These are phyloP conservation scores for Ommatoiulus sabulosus DNA, from an alignment of 2,888 invertebrate species.

Conservation along the genomic window DNA sequence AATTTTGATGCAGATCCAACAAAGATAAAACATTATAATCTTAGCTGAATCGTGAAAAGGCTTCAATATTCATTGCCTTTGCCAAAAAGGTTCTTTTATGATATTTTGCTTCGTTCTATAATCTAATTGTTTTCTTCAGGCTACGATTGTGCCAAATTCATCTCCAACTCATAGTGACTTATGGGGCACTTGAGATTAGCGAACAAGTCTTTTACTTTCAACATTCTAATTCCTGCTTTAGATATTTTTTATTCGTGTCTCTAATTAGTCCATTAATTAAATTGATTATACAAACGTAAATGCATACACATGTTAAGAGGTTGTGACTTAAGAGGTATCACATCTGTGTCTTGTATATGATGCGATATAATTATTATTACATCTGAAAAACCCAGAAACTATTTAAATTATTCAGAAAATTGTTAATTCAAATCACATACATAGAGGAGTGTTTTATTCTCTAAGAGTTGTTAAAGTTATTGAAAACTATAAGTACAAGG, in stretches of 20 bases:
- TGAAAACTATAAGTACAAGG: no score
- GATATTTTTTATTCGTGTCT: neutral
- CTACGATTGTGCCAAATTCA: neutral
- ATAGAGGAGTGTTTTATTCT: no score
- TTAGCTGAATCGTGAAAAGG: neutral
- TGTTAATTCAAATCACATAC: no score
- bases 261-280: no score
- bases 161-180: neutral
- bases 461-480: no score
- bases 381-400: no score
- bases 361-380: no score
- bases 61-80: neutral
- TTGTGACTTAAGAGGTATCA: no score
- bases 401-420: no score
- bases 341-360: no score
- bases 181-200: neutral
- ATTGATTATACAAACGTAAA: no score
- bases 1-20: slow-evolving; percentile 20
- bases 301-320: no score
- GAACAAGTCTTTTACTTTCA: neutral
- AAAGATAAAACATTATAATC: neutral
- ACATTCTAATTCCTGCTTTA: neutral
- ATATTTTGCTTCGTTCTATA: neutral
- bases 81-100: slow-evolving; percentile 14
- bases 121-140: neutral